Evolutionary conservation across 2,888 invertebrate species (phyloP), one percentile per base, ranked within the genome.

Genomic region (Hydriomena furcata): DNA sequence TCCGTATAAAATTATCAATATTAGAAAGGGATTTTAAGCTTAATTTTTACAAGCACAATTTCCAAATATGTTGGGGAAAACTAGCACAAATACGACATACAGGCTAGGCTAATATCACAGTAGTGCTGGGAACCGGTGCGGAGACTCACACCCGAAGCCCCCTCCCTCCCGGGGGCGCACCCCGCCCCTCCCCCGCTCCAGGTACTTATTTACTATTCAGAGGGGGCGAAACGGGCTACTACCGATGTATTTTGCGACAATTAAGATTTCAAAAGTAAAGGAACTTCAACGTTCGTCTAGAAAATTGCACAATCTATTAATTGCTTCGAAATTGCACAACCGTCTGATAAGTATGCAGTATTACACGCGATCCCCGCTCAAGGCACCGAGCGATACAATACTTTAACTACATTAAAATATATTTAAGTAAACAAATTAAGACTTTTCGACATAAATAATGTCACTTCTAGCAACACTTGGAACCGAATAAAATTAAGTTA

Each of bases 31-130:
- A 81, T 79, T 73, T 74, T 49, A 82, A 86, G 76, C 73, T 63
- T 67, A 60, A 68, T 72, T 79, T 79, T 79, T 84, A 84, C 79
- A 84, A 83, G 86, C 83, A 76, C 78, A 75, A 78, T 79, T 73
- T 82, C 75, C 76, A 81, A 83, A 86, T 79, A 80, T 78, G 65
- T 78, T 79, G 79, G 80, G 82, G 73, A 55, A 82, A 86, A 84
- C 86, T 88, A 88, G 89, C 87, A 88, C 87, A 84, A 85, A 88
- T 84, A 88, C 89, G 81, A 88, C 84, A 87, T 83, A 85, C 82
- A 87, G 84, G 85, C 87, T 90, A 90, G 86, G 84, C 89, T 90
- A 90, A 90, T 90, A 90, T 90, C 89, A 90, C 89, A 90, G 89
- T 82, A 85, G 87, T 87, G 82, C 89, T 83, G 88, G 87, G 88